A percentile compares a stretch with the other conserved stretches of the same genome.
Conservation (phyloP, 2,888 invertebrate genomes). For the Dichetophora obliterata region DNA sequence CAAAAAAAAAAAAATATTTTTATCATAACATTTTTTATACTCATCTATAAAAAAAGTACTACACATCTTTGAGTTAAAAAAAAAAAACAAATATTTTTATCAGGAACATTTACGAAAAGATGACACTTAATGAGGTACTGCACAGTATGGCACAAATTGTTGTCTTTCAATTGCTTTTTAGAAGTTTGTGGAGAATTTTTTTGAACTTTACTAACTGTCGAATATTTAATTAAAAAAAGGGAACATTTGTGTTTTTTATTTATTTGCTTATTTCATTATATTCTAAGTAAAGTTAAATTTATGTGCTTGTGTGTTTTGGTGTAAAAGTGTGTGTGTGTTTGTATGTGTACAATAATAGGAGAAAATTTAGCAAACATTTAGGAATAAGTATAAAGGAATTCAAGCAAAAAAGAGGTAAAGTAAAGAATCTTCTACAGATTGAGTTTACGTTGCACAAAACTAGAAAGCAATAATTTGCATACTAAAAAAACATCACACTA, state of each 20-base stretch:
- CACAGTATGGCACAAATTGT: constrained; percentile 69
- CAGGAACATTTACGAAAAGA: neutral
- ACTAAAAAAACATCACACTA: neutral
- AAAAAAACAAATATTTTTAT: neutral
- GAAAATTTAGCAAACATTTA: neutral
- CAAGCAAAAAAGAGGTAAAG: neutral
- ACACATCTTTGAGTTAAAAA: no score
- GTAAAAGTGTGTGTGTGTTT: neutral
- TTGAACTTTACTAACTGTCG: neutral
- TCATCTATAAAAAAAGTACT: constrained; percentile 7
- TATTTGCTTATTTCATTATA: constrained; percentile 38
- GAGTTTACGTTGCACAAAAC: neutral
- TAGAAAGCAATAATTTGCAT: neutral
- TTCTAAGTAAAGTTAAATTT: neutral
- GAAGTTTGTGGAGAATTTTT: constrained; percentile 19
- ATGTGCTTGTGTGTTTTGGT: neutral
- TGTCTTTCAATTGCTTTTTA: constrained; percentile 14
- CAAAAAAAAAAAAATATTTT: no score
- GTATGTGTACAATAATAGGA: neutral
- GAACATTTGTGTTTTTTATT: constrained; percentile 50
- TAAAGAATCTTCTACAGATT: no score
- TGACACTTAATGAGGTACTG: constrained; percentile 67
- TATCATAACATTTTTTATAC: neutral
- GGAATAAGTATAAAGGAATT: neutral
- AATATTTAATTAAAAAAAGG: neutral